Base-by-base conservation (phyloP, 2,113 vertebrate species). In the Anthoscopus minutus region DNA sequence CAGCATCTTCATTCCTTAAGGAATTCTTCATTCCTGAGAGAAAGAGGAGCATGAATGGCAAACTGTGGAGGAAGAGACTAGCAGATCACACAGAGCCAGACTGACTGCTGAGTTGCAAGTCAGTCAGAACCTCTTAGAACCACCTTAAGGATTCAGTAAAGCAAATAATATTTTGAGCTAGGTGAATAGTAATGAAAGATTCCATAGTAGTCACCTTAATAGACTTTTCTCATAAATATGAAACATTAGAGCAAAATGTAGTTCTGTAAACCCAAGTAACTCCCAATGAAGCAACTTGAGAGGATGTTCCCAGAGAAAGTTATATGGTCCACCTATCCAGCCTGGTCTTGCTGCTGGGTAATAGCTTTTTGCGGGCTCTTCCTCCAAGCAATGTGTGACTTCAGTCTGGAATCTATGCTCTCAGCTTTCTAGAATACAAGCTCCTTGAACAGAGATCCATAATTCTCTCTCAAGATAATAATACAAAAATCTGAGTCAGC, bases 311-410 rank as follows among this genome's bases (percentile, higher is more conserved):
- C 11, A 35, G 51, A 50, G 44, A 16, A 77, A n/a, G 24, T 81
- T 78, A 24, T 69, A 0, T 3, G 3, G 20, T 27, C 37, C 38
- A 23, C 1, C 15, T 60, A 4, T 38, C 21, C 2, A 8, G n/a
- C 9, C 21, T 27, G 16, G 45, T 33, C 18, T 71, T 4, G 1
- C 30, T 62, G 38, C 51, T 92, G 37, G 22, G 16, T 76, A 28
- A 33, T 27, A 40, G 33, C 40, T 81, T 60, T 37, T 51, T 65
- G 5, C 37, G 83, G 54, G 7, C 9, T 72, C 17, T 48, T 81
- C 4, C 42, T 86, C 19, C 38, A 61, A 66, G 38, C 17, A 38
- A 10, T 42, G 10, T 60, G 53, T 88, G 47, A 37, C 51, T 42
- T 92, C 53, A 81, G 50, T 15, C 38, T 84, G 51, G 25, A 89